Base-by-base conservation (phyloP, 2,113 vertebrate species). In the Cyprinodon brontotheroides region DNA sequence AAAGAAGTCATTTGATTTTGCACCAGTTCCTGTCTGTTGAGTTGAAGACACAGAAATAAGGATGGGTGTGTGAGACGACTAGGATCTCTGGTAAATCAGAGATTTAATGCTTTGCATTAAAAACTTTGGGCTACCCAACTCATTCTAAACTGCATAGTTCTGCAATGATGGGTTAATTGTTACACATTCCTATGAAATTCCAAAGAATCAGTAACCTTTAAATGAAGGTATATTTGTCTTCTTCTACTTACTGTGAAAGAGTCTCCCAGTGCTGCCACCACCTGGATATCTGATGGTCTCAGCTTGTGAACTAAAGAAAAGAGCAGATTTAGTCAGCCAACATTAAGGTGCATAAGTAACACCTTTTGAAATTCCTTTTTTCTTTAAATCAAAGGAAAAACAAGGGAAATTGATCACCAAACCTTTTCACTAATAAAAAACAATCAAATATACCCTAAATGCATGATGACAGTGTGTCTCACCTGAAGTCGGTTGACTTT, bases 211-310 rank as follows among this genome's bases (percentile, higher is more conserved):
- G 0, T 15, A 10, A 3, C 9, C 9, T 48, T 13, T 38, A 65
- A 45, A 37, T 38, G 17, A 13, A 40, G 20, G n/a, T 7, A 20
- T 62, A 8, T 50, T 11, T 62, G 22, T 74, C 13, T 48, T 40
- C 36, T 6, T 3, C 39, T 29, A 78, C 96, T 94, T 82, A 98
- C 97, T 47, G 96, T 97, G 61, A 94, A 4, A 0, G 96, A 96
- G 84, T 98, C 97, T 82, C 97, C 97, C 39, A 98, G 80, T 0
- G 97, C 96, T 1, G 94, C 96, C 65, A 97, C 79, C 48, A 96
- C 95, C 85, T 90, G 95, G 86, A 98, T 95, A 80, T 98, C 96
- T 63, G 85, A 93, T 38, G 96, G 96, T 36, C 83, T 93, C 50
- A 99, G 93, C 63, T 87, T 65, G 63, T 98, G 96, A 61, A 95